Evolutionary conservation across 2,888 invertebrate genomes (phyloP).

Genomic region (Pegoplata infirma): DNA sequence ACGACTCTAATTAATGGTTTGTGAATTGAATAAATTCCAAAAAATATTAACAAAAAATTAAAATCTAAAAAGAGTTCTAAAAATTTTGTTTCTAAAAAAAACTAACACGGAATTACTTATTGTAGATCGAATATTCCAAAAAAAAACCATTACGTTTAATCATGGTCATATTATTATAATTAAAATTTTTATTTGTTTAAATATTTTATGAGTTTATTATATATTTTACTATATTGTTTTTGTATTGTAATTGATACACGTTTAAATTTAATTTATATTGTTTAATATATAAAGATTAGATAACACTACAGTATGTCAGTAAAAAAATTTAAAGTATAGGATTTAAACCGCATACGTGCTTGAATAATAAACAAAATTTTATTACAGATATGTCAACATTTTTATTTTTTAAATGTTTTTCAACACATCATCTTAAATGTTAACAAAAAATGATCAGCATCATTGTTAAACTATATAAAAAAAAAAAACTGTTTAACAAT

Average conservation of each 20-base stretch:
- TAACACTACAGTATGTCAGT: neutral
- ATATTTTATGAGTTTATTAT: neutral
- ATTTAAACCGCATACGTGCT: slow-evolving; percentile 28
- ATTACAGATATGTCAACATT: slow-evolving; percentile 31
- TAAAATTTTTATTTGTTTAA: neutral
- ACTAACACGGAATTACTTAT: no score
- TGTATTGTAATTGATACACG: slow-evolving; percentile 38
- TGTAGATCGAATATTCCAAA: no score
- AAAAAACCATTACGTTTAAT: no score
- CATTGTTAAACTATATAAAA: neutral
- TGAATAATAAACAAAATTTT: slow-evolving; percentile 14
- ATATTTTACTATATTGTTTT: neutral
- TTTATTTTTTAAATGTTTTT: slow-evolving; percentile 2
- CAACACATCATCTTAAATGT: neutral
- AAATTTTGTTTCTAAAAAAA: no score
- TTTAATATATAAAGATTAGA: slow-evolving; percentile 25
- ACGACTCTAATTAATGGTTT: no score
- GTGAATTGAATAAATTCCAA: no score
- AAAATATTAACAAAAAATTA: no score
- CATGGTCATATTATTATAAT: neutral
- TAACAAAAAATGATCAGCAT: neutral
- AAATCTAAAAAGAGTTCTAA: no score
- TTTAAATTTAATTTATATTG: slow-evolving; percentile 17
- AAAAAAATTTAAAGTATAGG: slow-evolving; percentile 7
- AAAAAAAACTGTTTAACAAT: neutral